Evolutionary conservation across 2,113 vertebrate genomes (phyloP), one percentile per base, ranked within the genome.

Genomic region (Willisornis vidua): DNA sequence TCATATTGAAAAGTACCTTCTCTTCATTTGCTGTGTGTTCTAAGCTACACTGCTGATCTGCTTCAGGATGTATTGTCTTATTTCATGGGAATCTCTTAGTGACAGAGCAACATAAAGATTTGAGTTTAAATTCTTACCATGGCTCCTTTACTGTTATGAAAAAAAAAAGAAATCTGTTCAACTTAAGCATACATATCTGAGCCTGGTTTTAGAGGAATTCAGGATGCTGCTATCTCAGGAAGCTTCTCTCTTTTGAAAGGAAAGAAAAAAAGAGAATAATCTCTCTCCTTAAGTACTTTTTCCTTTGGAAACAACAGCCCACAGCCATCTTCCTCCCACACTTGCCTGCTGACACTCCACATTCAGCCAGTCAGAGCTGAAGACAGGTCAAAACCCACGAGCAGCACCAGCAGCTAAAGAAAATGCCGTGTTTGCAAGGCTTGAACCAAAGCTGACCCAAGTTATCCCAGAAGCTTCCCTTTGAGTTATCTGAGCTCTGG

Each of bases 291-390:
- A 68, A 81, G n/a, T 51, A 48, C 57, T 65, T 96, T 77, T 84
- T 57, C 66, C 46, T 96, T 89, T 72, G 41, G 86, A 94, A 97
- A 85, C 57, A 75, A 84, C 26, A 96, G 52, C 45, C 25, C 58
- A 57, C 16, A 94, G 89, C 31, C 33, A 33, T 18, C 58, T 57
- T 83, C 63, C 58, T 86, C 6, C 7, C 16, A 46, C 23, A 49
- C 24, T 80, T 62, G 65, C 49, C 89, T 73, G 91, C 80, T 87
- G 93, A 94, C 85, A 70, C 55, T 63, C 80, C 29, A 16, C 68
- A 46, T 82, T 95, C 65, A 95, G 55, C 72, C 62, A 52, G 26
- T 3, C 6, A 79, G 75, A 80, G 83, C 80, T 95, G 71, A 89
- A 68, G 52, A 68, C 66, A 52, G 39, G 55, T 46, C 81, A 89